A percentile compares a stretch with the other conserved stretches of the same genome.
These are phyloP conservation scores for Mesorhabditis belari DNA, from an alignment of 2,888 invertebrate genomes.

Conservation along the genomic window DNA sequence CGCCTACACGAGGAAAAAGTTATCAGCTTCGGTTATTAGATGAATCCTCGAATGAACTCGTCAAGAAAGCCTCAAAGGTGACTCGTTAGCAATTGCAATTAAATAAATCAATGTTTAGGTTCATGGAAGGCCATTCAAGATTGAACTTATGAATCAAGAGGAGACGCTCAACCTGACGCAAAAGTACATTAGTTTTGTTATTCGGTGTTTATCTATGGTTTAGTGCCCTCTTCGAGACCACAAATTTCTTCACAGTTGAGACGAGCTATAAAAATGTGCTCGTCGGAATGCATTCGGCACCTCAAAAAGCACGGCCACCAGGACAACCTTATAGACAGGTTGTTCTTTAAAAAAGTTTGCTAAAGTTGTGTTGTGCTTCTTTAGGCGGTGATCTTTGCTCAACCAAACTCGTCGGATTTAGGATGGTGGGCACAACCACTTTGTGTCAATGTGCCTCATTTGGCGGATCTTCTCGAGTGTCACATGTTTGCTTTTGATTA, in stretches of 20 bases:
- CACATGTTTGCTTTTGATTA: constrained; percentile 42
- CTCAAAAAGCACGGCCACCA: too few species aligned
- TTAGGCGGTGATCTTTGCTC: constrained; percentile 40
- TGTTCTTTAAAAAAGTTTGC: too few species aligned
- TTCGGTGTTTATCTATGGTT: too few species aligned
- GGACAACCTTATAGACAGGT: too few species aligned
- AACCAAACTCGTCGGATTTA: constrained; percentile 42
- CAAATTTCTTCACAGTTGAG: background rate
- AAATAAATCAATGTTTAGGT: background rate
- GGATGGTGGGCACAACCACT: constrained; percentile 30
- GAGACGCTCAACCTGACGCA: too few species aligned
- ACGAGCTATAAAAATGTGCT: background rate
- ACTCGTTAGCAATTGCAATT: background rate
- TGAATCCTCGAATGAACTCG: too few species aligned
- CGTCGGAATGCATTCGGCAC: background rate
- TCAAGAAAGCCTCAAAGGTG: background rate
- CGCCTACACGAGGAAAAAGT: constrained; percentile 15
- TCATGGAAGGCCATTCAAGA: background rate
- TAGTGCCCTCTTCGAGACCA: background rate
- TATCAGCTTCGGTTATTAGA: background rate
- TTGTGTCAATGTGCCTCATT: constrained; percentile 5
- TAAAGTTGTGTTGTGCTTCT: background rate
- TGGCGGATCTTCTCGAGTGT: constrained; percentile 21
- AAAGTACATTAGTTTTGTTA: too few species aligned
- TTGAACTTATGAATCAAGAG: too few species aligned